Conservation (phyloP, 2,888 invertebrate species). For the Brenthis daphne region DNA sequence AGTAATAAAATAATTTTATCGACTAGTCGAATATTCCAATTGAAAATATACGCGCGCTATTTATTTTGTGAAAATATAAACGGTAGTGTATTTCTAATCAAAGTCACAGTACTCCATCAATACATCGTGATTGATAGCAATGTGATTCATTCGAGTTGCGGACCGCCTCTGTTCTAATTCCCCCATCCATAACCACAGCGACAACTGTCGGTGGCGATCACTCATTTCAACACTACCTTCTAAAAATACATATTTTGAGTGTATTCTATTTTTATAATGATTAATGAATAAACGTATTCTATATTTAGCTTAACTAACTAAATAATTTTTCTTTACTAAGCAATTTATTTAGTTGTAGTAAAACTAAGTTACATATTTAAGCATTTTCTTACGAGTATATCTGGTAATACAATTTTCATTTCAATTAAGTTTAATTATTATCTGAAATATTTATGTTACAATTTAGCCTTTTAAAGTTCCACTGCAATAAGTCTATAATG, state of each 20-base stretch:
- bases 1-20: neutral
- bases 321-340: too few relatives aligned
- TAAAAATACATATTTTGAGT: slow-evolving; percentile 35
- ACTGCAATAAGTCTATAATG: too few relatives aligned
- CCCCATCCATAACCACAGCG: slow-evolving; percentile 64
- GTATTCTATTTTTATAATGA: neutral
- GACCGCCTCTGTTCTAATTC: slow-evolving; percentile 44
- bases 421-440: too few relatives aligned
- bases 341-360: too few relatives aligned
- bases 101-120: slow-evolving; percentile 65
- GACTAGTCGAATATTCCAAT: neutral
- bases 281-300: slow-evolving; percentile 1
- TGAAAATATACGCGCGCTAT: neutral
- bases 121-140: slow-evolving; percentile 76
- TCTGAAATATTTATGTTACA: too few relatives aligned
- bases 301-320: too few relatives aligned
- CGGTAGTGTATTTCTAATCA: slow-evolving; percentile 48
- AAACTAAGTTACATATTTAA: too few relatives aligned
- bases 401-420: too few relatives aligned
- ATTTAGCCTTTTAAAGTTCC: too few relatives aligned
- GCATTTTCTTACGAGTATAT: too few relatives aligned
- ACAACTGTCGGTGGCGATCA: slow-evolving; percentile 60
- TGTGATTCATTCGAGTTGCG: slow-evolving; percentile 55
- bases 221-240: slow-evolving; percentile 53
- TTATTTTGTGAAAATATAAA: slow-evolving; percentile 15